A percentile compares a stretch with the other conserved stretches of the same genome.
Conservation (phyloP, 2,888 invertebrate species). For the Podabrus alpinus region DNA sequence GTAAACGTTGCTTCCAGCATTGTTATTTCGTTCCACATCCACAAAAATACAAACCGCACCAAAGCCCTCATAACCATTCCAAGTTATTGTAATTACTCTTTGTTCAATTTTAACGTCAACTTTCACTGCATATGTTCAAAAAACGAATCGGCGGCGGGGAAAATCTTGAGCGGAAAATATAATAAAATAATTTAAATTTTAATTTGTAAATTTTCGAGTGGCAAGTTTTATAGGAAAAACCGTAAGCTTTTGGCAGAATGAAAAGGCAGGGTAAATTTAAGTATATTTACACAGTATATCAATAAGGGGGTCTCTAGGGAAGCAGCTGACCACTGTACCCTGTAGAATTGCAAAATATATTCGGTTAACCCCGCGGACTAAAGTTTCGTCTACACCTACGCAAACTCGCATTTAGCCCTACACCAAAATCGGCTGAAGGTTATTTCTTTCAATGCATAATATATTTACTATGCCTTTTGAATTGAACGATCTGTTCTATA, state of each 20-base stretch:
- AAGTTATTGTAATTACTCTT: no score
- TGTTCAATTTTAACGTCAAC: no score
- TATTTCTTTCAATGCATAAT: constrained; percentile 51
- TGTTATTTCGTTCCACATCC: neutral
- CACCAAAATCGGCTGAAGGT: constrained; percentile 36
- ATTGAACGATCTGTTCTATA: constrained; percentile 41
- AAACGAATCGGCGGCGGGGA: neutral
- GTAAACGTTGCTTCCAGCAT: neutral
- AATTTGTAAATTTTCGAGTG: neutral
- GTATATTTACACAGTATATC: constrained; percentile 58
- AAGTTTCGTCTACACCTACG: constrained; percentile 30
- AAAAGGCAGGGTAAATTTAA: constrained; percentile 40
- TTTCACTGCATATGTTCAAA: no score
- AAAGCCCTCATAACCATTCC: no score
- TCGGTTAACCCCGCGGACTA: constrained; percentile 35
- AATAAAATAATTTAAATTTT: neutral
- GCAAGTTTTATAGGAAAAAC: neutral
- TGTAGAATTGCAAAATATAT: constrained; percentile 54
- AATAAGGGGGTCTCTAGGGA: constrained; percentile 53
- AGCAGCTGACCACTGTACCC: constrained; percentile 53
- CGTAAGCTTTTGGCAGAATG: constrained; percentile 11
- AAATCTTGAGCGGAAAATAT: neutral
- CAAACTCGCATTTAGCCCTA: constrained; percentile 4
- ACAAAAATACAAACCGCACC: no score
- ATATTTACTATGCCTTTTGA: constrained; percentile 49